phyloP scores from a whole-genome alignment of 2,113 vertebrate genomes.

The Tragulus kanchil region DNA sequence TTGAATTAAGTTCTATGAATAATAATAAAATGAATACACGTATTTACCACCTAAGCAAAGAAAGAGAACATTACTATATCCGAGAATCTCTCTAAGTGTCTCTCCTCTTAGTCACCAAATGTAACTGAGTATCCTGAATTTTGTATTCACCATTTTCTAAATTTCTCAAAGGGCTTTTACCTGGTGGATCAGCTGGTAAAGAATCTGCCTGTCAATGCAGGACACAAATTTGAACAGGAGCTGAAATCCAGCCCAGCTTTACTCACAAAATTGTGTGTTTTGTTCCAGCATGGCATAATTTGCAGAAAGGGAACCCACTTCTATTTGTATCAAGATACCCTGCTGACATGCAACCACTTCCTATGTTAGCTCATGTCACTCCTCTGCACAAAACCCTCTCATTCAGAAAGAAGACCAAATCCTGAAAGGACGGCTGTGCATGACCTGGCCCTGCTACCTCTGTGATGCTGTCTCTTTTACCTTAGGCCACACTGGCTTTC shows the following conservation, averaged over 20 bases:
- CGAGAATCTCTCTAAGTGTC: background rate
- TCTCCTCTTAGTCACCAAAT: background rate
- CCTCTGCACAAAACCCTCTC: background rate
- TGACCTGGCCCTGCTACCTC: background rate
- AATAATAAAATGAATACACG: background rate
- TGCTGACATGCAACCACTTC: background rate
- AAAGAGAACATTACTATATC: background rate
- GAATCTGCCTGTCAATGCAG: background rate
- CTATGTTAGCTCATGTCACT: too few species aligned
- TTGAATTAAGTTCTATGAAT: background rate
- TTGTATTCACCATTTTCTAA: background rate
- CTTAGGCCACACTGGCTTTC: background rate
- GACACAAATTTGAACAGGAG: background rate
- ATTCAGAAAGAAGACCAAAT: background rate
- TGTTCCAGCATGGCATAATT: background rate
- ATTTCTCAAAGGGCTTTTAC: background rate
- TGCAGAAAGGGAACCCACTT: background rate
- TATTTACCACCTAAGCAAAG: background rate
- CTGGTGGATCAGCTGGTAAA: background rate
- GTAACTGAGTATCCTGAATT: background rate
- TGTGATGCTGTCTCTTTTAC: background rate
- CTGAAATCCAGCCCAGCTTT: background rate
- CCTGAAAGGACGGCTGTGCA: accelerated
- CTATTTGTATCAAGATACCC: background rate
- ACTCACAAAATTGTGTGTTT: background rate